phyloP scores from a whole-genome alignment of 2,797 vertebrate genomes.

The Intellagama lesueurii region DNA sequence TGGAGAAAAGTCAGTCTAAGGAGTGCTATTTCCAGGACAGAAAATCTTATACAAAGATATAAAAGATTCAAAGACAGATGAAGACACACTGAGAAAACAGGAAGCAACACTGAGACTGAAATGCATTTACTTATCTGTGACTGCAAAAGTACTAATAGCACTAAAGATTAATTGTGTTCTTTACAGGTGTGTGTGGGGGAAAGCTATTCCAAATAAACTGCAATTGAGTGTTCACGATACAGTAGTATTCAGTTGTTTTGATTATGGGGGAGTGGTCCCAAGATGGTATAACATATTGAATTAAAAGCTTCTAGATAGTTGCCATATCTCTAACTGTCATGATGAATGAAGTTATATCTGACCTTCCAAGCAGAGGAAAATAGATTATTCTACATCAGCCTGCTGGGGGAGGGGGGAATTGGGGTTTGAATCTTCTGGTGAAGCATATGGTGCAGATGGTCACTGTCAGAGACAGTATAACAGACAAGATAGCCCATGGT shows the following conservation, averaged over 20 bases:
- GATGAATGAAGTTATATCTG: background rate
- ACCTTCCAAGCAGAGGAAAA: background rate
- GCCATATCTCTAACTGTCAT: background rate
- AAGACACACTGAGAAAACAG: background rate
- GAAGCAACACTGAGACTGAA: background rate
- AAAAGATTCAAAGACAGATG: background rate
- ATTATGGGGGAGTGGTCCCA: background rate
- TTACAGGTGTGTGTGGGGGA: background rate
- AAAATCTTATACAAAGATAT: background rate
- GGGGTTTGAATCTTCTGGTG: background rate
- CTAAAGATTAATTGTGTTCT: background rate
- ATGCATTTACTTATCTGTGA: background rate
- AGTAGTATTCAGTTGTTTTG: background rate
- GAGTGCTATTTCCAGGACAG: background rate
- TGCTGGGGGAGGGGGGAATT: background rate
- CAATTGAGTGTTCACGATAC: background rate
- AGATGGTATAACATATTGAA: background rate
- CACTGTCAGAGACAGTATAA: background rate
- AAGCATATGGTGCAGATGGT: conserved; percentile 7
- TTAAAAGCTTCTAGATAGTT: background rate
- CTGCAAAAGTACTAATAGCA: background rate
- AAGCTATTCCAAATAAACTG: background rate
- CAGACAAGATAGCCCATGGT: background rate
- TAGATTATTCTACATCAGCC: background rate
- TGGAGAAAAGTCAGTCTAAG: background rate